Evolutionary conservation across 2,113 vertebrate species (phyloP).

Genomic region (Tiliqua scincoides): DNA sequence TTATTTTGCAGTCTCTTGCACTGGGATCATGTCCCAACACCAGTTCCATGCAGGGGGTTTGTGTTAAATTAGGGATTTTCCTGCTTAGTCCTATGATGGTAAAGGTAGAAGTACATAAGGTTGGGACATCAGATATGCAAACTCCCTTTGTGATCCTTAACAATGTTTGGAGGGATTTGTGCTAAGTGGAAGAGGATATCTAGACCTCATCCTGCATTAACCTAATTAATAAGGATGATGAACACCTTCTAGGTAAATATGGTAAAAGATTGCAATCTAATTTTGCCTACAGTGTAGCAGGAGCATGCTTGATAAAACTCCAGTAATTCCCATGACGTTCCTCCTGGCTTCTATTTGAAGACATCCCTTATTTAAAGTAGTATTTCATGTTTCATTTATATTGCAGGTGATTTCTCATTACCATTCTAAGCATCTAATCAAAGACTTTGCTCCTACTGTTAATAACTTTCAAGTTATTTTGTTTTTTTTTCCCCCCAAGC

Average conservation of each 20-base stretch:
- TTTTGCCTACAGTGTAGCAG: neutral
- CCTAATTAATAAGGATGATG: neutral
- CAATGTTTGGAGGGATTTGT: neutral
- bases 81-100: neutral
- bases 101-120: neutral
- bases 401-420: constrained; percentile 49
- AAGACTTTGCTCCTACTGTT: constrained; percentile 31
- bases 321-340: neutral
- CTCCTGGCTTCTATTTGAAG: neutral
- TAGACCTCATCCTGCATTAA: neutral
- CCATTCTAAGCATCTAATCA: constrained; percentile 57
- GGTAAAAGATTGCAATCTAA: neutral
- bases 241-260: neutral
- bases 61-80: neutral
- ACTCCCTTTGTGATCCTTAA: neutral
- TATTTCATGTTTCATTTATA: constrained; percentile 35
- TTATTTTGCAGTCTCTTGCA: neutral
- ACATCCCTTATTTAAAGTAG: neutral
- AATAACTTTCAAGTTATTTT: constrained; percentile 34
- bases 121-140: neutral
- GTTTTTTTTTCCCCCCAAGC: constrained; percentile 34
- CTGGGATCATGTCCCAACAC: neutral
- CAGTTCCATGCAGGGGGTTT: no score
- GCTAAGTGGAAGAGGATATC: neutral
- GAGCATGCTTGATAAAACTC: neutral